These are phyloP conservation scores for Liasis olivaceus DNA, from an alignment of 2,797 vertebrate genomes.

Conservation along the genomic window DNA sequence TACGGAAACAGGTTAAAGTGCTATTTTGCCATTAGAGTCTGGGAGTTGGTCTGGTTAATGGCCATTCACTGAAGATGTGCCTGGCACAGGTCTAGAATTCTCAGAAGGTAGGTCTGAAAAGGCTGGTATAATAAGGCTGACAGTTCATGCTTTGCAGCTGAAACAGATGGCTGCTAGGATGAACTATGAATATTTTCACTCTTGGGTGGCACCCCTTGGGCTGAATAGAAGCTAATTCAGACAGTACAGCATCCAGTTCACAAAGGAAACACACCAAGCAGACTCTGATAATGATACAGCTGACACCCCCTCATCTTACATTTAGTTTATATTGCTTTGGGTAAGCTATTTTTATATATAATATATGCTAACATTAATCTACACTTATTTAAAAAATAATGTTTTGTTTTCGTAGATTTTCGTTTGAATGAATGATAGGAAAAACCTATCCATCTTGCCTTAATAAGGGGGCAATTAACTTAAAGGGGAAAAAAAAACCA, in stretches of 20 bases:
- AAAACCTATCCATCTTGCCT: neutral
- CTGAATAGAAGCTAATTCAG: conserved; percentile 56
- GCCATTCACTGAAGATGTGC: conserved; percentile 42
- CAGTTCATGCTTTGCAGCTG: conserved; percentile 53
- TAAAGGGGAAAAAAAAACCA: neutral
- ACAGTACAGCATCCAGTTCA: neutral
- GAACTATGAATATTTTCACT: conserved; percentile 58
- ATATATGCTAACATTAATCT: neutral
- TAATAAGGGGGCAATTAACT: conserved; percentile 10
- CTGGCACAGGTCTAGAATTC: conserved; percentile 32
- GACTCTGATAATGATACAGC: neutral
- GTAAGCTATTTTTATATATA: neutral
- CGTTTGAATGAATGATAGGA: neutral
- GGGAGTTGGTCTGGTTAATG: too few species aligned
- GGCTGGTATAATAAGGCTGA: conserved; percentile 53
- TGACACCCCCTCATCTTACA: neutral
- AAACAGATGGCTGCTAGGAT: conserved; percentile 63
- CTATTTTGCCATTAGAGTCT: neutral
- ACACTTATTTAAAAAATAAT: neutral
- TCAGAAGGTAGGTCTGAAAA: conserved; percentile 53
- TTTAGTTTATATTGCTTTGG: neutral
- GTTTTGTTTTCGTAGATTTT: neutral
- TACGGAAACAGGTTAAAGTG: neutral
- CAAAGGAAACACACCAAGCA: neutral
- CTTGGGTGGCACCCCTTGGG: conserved; percentile 24